Conservation (phyloP, 37 sponge, comb jelly and placozoan genomes). For the Diacarnus erythraeanus region DNA sequence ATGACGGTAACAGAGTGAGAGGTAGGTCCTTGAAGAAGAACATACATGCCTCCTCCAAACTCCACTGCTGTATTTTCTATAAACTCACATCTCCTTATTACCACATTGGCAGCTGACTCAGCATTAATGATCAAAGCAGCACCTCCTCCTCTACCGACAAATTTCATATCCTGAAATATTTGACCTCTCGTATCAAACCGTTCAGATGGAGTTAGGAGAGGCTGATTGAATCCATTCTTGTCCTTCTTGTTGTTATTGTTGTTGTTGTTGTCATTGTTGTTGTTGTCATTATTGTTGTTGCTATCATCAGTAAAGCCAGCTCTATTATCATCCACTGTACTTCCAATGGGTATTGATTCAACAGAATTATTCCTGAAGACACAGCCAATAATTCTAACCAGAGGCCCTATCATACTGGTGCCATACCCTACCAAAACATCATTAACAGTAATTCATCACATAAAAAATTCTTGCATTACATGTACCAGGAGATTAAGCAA, state of each 20-base stretch:
- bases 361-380: slow-evolving; percentile 37
- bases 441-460: no score
- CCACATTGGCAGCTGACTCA: neutral
- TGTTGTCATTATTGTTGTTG: neutral
- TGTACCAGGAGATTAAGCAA: neutral
- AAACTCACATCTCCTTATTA: slow-evolving; percentile 21
- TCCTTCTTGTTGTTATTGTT: neutral
- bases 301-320: no score
- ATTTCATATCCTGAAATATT: neutral
- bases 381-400: slow-evolving; percentile 13
- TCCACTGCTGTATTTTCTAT: slow-evolving; percentile 31
- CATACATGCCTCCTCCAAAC: slow-evolving; percentile 64
- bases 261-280: neutral
- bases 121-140: slow-evolving; percentile 29
- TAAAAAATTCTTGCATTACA: no score
- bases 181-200: slow-evolving; percentile 10
- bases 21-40: neutral
- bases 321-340: neutral
- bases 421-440: no score
- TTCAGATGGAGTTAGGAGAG: neutral
- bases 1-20: slow-evolving; percentile 26
- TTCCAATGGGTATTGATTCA: neutral
- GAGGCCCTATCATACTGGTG: neutral
- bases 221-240: neutral
- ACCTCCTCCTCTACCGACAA: slow-evolving; percentile 47